These are phyloP conservation scores for Lypha dubia DNA, from an alignment of 2,888 invertebrate species.

Conservation along the genomic window DNA sequence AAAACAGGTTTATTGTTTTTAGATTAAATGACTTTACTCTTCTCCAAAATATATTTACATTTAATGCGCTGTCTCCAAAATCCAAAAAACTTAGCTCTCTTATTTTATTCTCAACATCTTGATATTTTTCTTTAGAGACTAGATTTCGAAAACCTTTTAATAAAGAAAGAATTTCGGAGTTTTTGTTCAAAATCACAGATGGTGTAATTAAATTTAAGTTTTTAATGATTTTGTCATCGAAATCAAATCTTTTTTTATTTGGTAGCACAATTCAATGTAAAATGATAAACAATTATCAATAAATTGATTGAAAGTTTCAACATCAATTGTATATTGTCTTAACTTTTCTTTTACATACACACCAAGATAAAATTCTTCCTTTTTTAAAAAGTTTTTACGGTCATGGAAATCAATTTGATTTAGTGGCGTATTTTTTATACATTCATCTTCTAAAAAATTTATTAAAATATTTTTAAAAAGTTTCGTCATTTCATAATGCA, in stretches of 20 bases:
- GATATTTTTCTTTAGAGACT: too few species aligned
- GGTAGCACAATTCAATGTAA: too few species aligned
- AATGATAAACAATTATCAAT: not conserved
- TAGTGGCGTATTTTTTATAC: too few species aligned
- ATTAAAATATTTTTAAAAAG: not conserved
- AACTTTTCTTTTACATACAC: not conserved
- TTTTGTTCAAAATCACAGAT: not conserved
- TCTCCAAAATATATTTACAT: too few species aligned
- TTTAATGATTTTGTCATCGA: not conserved
- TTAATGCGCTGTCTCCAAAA: too few species aligned
- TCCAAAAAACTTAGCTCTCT: too few species aligned
- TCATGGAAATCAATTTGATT: not conserved
- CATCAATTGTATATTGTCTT: not conserved
- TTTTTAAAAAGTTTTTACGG: not conserved
- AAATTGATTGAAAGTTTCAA: not conserved
- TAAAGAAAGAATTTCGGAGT: not conserved
- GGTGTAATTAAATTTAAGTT: not conserved
- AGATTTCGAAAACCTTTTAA: not conserved
- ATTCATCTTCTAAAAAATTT: constrained; percentile 28
- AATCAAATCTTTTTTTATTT: not conserved
- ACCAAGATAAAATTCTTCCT: constrained; percentile 10
- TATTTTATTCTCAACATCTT: too few species aligned
- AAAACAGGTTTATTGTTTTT: too few species aligned
- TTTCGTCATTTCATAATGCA: too few species aligned
- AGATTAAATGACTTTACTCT: too few species aligned